These are phyloP conservation scores for Macrobrachium nipponense DNA, from an alignment of 1,140 invertebrate genomes.

Conservation along the genomic window DNA sequence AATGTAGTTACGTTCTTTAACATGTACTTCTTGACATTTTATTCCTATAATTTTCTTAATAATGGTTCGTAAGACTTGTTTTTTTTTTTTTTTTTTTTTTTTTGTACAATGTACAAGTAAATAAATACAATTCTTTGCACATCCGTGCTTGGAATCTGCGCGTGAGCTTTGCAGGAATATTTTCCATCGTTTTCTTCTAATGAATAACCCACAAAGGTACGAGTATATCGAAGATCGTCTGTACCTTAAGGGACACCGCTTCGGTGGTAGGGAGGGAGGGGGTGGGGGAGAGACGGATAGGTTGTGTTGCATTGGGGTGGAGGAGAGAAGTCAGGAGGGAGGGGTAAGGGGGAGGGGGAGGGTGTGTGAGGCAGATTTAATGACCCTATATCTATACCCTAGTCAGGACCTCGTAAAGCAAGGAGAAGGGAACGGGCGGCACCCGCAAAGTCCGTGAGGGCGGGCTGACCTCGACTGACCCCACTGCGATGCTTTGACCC, in stretches of 20 bases:
- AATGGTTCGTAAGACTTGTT: too few relatives aligned
- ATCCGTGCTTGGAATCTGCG: too few relatives aligned
- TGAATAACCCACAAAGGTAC: too few relatives aligned
- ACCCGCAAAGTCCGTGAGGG: conserved; percentile 1
- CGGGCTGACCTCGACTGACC: conserved; percentile 39
- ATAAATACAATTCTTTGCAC: too few relatives aligned
- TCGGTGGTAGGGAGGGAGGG: neutral
- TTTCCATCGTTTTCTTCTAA: too few relatives aligned
- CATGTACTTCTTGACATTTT: too few relatives aligned
- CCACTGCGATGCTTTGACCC: conserved; percentile 33
- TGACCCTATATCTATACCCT: neutral
- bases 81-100: too few relatives aligned
- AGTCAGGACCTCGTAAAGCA: neutral
- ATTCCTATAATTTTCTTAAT: too few relatives aligned
- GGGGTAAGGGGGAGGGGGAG: neutral
- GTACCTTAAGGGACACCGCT: neutral
- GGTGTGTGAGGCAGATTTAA: neutral
- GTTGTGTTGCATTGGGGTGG: neutral
- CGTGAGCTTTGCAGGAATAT: too few relatives aligned
- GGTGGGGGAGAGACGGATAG: neutral
- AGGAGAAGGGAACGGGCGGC: neutral
- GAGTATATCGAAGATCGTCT: too few relatives aligned
- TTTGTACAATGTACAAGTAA: too few relatives aligned
- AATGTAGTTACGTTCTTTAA: too few relatives aligned
- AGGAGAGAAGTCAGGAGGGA: neutral